These are phyloP conservation scores for Mythimna albipuncta DNA, from an alignment of 2,888 invertebrate genomes.

Conservation along the genomic window DNA sequence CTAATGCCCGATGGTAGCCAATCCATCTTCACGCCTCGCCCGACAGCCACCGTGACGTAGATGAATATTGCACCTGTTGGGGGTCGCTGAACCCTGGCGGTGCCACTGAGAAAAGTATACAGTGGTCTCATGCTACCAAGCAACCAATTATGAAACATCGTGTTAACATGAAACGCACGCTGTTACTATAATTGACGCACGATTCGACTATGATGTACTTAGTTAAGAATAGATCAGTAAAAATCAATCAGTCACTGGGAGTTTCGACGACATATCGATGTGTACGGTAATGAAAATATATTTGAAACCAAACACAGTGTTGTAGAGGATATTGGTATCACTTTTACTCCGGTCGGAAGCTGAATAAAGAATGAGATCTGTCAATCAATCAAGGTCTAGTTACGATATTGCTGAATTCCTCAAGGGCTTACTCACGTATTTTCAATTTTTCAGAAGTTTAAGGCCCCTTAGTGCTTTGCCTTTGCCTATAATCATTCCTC, in stretches of 20 bases:
- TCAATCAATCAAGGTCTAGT: constrained; percentile 26
- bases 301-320: constrained; percentile 12
- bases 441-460: neutral
- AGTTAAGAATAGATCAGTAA: constrained; percentile 17
- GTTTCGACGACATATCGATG: neutral
- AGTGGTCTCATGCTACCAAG: constrained; percentile 20
- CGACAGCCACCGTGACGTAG: constrained; percentile 73
- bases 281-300: constrained; percentile 18
- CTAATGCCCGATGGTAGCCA: constrained; percentile 72
- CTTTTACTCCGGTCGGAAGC: neutral
- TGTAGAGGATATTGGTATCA: neutral
- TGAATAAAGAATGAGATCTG: constrained; percentile 28
- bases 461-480: neutral
- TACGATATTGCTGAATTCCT: neutral
- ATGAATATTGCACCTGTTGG: constrained; percentile 77
- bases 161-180: constrained; percentile 30
- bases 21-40: constrained; percentile 76
- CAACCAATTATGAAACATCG: constrained; percentile 38
- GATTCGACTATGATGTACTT: constrained; percentile 18
- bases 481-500: neutral
- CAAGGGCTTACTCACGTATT: constrained; percentile 9
- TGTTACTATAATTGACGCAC: constrained; percentile 39
- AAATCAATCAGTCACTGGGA: constrained; percentile 17
- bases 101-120: constrained; percentile 25
- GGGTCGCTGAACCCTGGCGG: constrained; percentile 69